A percentile compares a stretch with the other conserved stretches of the same genome.
Evolutionary conservation across 2,113 vertebrate genomes (phyloP).

Genomic region (Macroglossus sobrinus): DNA sequence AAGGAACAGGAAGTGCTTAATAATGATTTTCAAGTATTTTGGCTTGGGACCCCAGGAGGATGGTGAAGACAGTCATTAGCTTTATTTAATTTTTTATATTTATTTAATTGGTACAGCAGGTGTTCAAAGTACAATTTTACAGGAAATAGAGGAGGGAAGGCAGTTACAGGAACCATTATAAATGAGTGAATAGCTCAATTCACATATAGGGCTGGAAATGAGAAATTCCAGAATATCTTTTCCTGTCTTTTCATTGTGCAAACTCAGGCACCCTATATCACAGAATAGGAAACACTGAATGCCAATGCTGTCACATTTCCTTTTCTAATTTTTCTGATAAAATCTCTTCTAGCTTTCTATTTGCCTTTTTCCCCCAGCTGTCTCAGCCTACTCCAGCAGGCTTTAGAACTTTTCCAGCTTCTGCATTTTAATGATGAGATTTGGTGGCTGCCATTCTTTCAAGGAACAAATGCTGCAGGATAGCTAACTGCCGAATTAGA

Average conservation of each 20-base stretch:
- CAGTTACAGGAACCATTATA: background rate
- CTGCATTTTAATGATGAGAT: slow-evolving; percentile 44
- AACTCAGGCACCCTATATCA: background rate
- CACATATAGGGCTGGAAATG: background rate
- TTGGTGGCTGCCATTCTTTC: slow-evolving; percentile 12
- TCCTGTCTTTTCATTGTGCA: slow-evolving; percentile 1
- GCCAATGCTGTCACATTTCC: background rate
- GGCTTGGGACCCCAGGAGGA: background rate
- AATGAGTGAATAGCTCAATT: background rate
- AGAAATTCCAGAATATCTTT: background rate
- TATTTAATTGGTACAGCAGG: background rate
- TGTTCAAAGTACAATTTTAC: background rate
- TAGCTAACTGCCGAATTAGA: background rate
- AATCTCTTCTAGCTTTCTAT: background rate
- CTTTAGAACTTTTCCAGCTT: background rate
- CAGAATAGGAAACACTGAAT: background rate
- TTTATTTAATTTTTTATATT: too few species aligned
- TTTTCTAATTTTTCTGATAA: slow-evolving; percentile 27
- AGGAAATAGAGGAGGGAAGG: background rate
- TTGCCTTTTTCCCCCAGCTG: background rate
- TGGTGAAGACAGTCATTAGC: background rate
- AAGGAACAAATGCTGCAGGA: background rate
- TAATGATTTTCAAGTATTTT: slow-evolving; percentile 18
- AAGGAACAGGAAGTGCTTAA: background rate
- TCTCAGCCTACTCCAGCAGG: background rate